Conservation (phyloP, 2,888 invertebrate species). For the Cactoblastis cactorum region DNA sequence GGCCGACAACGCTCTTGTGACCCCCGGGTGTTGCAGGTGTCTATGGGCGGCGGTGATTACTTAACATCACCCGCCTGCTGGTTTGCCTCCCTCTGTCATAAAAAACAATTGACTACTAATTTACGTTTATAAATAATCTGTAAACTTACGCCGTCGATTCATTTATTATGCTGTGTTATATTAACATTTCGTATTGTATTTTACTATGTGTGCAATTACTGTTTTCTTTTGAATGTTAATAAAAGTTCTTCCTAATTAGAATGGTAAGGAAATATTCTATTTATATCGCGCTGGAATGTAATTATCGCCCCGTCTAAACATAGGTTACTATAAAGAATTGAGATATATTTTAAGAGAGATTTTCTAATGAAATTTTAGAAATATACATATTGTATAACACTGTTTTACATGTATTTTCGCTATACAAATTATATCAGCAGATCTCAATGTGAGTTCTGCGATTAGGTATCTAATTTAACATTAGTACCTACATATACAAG, state of each 20-base stretch:
- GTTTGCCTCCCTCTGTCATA: too few species aligned
- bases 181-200: constrained; percentile 50
- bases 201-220: constrained; percentile 71
- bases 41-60: too few species aligned
- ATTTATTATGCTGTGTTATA: constrained; percentile 21
- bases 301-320: constrained; percentile 43
- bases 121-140: neutral
- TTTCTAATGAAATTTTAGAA: constrained; percentile 68
- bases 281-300: constrained; percentile 61
- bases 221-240: constrained; percentile 63
- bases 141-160: constrained; percentile 19
- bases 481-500: constrained; percentile 37
- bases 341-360: constrained; percentile 78
- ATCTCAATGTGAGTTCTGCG: neutral
- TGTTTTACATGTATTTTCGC: constrained; percentile 69
- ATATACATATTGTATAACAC: constrained; percentile 52
- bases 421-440: constrained; percentile 52
- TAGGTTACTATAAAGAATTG: constrained; percentile 56
- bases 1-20: too few species aligned
- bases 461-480: constrained; percentile 41
- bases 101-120: too few species aligned
- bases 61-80: too few species aligned
- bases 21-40: too few species aligned
- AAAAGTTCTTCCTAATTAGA: constrained; percentile 73
- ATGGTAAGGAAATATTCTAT: constrained; percentile 64